Conservation (phyloP, 2,888 invertebrate species). For the Nomada fabriciana region DNA sequence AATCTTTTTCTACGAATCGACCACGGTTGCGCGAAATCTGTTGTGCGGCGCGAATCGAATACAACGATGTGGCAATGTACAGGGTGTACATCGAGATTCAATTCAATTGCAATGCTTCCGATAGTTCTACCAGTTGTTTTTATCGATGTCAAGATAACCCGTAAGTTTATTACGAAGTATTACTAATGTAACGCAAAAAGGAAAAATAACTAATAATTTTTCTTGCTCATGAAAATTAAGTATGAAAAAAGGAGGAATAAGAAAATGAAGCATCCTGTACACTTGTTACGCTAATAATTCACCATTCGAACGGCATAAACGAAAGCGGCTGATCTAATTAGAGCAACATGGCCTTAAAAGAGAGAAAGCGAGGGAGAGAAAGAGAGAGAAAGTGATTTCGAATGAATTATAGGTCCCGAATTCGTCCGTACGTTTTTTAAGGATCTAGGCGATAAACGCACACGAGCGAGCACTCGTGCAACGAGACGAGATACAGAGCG, state of each 20-base stretch:
- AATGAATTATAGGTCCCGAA: constrained; percentile 58
- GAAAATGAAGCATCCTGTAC: not conserved
- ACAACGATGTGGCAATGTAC: not conserved
- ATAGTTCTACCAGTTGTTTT: not conserved
- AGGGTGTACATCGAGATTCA: not conserved
- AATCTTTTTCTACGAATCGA: constrained; percentile 24
- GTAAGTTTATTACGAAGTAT: no score
- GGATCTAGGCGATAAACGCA: constrained; percentile 65
- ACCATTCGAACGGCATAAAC: constrained; percentile 13
- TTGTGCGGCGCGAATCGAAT: not conserved
- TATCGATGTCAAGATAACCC: no score
- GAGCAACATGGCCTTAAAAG: constrained; percentile 56
- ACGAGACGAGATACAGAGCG: constrained; percentile 78
- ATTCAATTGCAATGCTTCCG: no score
- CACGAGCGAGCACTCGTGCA: constrained; percentile 77
- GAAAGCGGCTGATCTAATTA: constrained; percentile 42
- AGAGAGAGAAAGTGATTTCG: constrained; percentile 29
- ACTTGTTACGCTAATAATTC: constrained; percentile 6
- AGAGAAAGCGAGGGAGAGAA: constrained; percentile 3
- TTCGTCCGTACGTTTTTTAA: constrained; percentile 70
- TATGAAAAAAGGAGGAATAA: not conserved
- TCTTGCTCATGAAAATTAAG: not conserved
- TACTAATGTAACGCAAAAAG: no score
- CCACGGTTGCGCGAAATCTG: not conserved
- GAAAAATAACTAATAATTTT: not conserved